A percentile compares a stretch with the other conserved stretches of the same genome.
phyloP scores from a whole-genome alignment of 2,888 invertebrate species.

The Dermolepida albohirtum region DNA sequence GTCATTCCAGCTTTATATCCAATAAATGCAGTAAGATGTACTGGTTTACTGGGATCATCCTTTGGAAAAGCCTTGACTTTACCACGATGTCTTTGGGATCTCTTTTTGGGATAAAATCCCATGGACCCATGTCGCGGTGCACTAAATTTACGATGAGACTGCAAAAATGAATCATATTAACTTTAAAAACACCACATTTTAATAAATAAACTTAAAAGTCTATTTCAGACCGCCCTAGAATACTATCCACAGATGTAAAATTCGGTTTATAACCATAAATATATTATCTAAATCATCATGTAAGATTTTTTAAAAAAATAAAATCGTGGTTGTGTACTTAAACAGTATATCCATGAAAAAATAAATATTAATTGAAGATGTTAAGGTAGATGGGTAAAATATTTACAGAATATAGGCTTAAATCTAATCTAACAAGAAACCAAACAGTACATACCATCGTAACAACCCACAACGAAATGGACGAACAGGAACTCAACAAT shows the following conservation, averaged over 20 bases:
- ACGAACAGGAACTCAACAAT: not conserved
- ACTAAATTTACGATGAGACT: constrained; percentile 99
- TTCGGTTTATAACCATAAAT: constrained; percentile 79
- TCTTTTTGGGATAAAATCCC: constrained; percentile 99
- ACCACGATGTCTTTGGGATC: constrained; percentile 95
- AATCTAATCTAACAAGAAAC: not conserved
- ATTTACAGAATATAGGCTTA: constrained; percentile 6
- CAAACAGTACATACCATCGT: constrained; percentile 37
- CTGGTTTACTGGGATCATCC: constrained; percentile 96
- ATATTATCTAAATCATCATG: constrained; percentile 75
- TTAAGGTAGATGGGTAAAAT: constrained; percentile 1
- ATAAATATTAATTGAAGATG: not conserved
- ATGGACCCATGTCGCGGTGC: constrained; percentile 99
- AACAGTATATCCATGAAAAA: not conserved
- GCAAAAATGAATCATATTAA: constrained; percentile 58
- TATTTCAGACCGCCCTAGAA: constrained; percentile 81
- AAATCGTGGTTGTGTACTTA: constrained; percentile 12
- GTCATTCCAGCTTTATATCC: constrained; percentile 99
- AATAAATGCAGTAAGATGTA: constrained; percentile 97
- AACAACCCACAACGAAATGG: constrained; percentile 34
- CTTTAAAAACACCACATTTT: not conserved
- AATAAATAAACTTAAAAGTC: constrained; percentile 15
- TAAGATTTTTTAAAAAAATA: constrained; percentile 46
- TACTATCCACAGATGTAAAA: constrained; percentile 70
- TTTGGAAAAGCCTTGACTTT: constrained; percentile 99